Evolutionary conservation across 2,797 vertebrate genomes (phyloP), one percentile per base, ranked within the genome.

Genomic region (Syncerus caffer): DNA sequence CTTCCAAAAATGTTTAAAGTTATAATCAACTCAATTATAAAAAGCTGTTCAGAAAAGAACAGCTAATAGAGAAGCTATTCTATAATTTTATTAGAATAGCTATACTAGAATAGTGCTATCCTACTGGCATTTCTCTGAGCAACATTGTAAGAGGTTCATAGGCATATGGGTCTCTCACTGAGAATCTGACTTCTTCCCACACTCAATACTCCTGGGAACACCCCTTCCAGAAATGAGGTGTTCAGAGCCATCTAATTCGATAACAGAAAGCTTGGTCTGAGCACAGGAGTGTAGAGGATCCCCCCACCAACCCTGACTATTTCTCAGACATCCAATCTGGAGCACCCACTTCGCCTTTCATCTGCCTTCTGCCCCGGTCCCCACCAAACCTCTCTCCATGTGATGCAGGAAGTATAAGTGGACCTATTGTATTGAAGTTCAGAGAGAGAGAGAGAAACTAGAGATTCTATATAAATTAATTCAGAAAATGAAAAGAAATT

Each of bases 1-100:
- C 51, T 88, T 93, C 21, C 27, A 85, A 89, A 85, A 80, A 80
- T 82, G 14, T 89, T 57, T 85, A 47, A 74, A 89, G 53, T 90
- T 91, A 80, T 57, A 62, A 88, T 85, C 6, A 57, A 79, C 27
- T 47, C 38, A 51, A 34, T 42, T 89, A 85, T 92, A 89, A 85
- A 94, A 84, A 94, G 53, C 9, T 78, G n/a, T 87, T 86, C 79
- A 80, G 91, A 85, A 55, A 74, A 74, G 71, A 74, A 76, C 2
- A 76, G 38, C 71, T 76, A 76, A 42, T 42, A 76, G 71, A 27
- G 58, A 16, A 82, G 25, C 78, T 80, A 80, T 51, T 80, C 57
- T 3, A 2, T 71, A 42, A 71, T 42, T 74, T 21, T 80, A 34
- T 86, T 58, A 91, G 31, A 58, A 58, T 25, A 83, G 27, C 38